Evolutionary conservation across 2,113 vertebrate genomes (phyloP).

Genomic region (Aldabrachelys gigantea): DNA sequence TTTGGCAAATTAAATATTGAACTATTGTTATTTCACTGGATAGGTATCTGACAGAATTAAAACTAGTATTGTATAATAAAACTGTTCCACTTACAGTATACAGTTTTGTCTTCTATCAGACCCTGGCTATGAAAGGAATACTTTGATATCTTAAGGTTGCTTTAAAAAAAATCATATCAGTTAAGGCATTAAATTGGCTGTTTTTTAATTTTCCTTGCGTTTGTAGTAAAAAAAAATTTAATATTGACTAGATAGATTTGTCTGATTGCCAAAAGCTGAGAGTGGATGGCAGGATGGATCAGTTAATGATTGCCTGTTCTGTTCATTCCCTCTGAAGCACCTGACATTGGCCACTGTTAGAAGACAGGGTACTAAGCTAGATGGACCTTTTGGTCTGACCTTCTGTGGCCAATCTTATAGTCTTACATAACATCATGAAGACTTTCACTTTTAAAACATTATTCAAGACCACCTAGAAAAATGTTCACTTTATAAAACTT

Average conservation of each 20-base stretch:
- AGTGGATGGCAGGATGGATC: not conserved
- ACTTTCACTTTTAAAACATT: not conserved
- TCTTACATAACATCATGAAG: not conserved
- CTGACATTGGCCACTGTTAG: not conserved
- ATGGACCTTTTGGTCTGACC: not conserved
- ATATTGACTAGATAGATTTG: not conserved
- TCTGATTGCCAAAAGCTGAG: not conserved
- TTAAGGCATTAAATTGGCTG: not conserved
- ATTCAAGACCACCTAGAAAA: not conserved
- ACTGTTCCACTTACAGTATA: not conserved
- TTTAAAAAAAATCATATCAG: not conserved
- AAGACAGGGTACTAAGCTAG: not conserved
- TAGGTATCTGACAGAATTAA: not conserved
- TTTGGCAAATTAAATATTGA: not conserved
- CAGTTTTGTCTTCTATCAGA: not conserved
- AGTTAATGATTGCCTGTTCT: not conserved
- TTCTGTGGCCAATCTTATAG: not conserved
- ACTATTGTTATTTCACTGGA: not conserved
- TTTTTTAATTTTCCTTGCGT: not conserved
- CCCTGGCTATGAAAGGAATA: not conserved
- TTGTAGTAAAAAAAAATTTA: not conserved
- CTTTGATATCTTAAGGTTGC: not conserved
- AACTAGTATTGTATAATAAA: not conserved
- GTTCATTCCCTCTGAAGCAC: not conserved
- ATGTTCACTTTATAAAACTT: not conserved